phyloP scores from a whole-genome alignment of 2,888 invertebrate species.

The Hydriomena furcata region DNA sequence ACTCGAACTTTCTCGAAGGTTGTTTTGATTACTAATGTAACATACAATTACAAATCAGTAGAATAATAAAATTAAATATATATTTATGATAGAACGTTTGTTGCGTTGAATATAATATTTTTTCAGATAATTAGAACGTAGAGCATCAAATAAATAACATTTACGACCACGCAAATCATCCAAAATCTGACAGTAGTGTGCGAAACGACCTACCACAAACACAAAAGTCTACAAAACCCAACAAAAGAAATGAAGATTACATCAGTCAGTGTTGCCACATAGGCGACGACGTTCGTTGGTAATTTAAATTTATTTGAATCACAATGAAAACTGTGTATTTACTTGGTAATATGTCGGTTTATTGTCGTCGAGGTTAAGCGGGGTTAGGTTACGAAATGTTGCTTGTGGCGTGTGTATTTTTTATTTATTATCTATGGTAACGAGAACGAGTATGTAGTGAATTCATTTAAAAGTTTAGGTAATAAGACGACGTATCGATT shows the following conservation, averaged over 20 bases:
- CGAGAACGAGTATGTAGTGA: no score
- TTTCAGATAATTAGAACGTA: background rate
- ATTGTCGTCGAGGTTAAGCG: slow-evolving; percentile 64
- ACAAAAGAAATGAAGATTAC: slow-evolving; percentile 31
- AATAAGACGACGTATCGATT: background rate
- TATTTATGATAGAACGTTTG: no score
- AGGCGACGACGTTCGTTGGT: slow-evolving; percentile 44
- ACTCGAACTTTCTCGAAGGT: no score
- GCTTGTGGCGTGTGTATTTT: slow-evolving; percentile 18
- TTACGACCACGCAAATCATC: slow-evolving; percentile 20
- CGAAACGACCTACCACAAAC: slow-evolving; percentile 58
- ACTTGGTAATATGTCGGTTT: slow-evolving; percentile 67
- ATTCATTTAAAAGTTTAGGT: background rate
- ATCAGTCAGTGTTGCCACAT: slow-evolving; percentile 54
- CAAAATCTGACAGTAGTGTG: slow-evolving; percentile 40
- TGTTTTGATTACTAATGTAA: no score
- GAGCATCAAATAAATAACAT: slow-evolving; percentile 15
- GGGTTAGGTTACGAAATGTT: slow-evolving; percentile 70
- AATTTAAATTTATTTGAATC: slow-evolving; percentile 80
- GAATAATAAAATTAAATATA: no score
- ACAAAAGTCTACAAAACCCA: slow-evolving; percentile 29
- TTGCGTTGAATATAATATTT: no score
- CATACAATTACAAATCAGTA: no score
- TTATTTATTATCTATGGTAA: slow-evolving; percentile 8
- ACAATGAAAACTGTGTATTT: slow-evolving; percentile 71